Percentiles rank a stretch among this genome's conserved stretches.
phyloP scores from a whole-genome alignment of 2,113 vertebrate species.

The Pterocles orientalis region DNA sequence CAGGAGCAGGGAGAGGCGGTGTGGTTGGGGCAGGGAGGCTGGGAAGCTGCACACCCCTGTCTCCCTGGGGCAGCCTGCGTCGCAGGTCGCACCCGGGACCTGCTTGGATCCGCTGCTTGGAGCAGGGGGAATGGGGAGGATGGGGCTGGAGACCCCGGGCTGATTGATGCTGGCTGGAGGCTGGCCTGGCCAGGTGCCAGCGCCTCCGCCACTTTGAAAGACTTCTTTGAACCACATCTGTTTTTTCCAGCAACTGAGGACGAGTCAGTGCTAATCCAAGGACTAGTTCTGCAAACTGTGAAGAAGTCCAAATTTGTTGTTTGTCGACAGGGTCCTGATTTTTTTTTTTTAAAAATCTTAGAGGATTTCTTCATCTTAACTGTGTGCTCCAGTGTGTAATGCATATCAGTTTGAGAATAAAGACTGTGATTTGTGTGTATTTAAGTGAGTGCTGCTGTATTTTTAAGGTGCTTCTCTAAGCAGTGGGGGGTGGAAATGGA shows the following conservation, averaged over 20 bases:
- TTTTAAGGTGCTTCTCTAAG: neutral
- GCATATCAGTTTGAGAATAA: neutral
- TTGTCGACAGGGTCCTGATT: neutral
- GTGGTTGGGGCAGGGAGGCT: fast-evolving
- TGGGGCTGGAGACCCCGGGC: neutral
- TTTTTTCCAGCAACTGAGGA: slow-evolving; percentile 27
- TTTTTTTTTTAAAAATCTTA: neutral
- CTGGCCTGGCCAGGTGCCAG: neutral
- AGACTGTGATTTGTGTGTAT: neutral
- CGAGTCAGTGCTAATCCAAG: neutral
- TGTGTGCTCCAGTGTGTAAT: neutral
- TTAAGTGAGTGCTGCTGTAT: neutral
- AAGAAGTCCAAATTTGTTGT: neutral
- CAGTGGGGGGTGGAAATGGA: neutral
- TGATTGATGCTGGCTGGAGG: slow-evolving; percentile 26
- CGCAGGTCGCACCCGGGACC: neutral
- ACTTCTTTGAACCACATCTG: slow-evolving; percentile 56
- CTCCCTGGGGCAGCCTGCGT: neutral
- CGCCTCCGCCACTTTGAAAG: neutral
- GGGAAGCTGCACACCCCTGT: fast-evolving
- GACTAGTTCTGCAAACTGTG: neutral
- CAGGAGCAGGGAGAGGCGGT: neutral
- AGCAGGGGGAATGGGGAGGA: neutral
- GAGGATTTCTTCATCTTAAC: neutral
- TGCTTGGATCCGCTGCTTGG: neutral